Evolutionary conservation across 2,797 vertebrate genomes (phyloP), one percentile per base, ranked within the genome.

Genomic region (Gadopsis bispinosus): DNA sequence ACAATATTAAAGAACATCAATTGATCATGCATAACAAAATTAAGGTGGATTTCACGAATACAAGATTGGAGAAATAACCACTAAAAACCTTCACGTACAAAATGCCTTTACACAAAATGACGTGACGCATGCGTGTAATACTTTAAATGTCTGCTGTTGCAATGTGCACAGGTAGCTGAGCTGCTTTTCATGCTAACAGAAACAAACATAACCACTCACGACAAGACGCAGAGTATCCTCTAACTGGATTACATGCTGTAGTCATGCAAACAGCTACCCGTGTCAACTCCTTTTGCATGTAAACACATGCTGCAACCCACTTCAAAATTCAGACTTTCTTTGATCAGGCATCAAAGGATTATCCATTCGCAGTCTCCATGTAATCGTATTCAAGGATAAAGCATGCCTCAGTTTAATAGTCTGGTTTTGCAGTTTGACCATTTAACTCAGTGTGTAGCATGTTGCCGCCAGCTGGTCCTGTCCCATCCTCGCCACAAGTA

Each of bases 301-400:
- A 82, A 89, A 91, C 85, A 88, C 75, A 43, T 0, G 55, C 78
- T 47, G 54, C 76, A 80, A 64, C 78, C 75, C 81, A 83, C 78
- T 86, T 82, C 69, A 77, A 71, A 70, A 85, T 88, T 77, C 82
- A 77, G 80, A 84, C 85, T 69, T 70, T 79, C 88, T 91, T 92
- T 93, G 89, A 92, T 90, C 87, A 71, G 70, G 73, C 90, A 88
- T 87, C 90, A 91, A 88, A 90, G 88, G 83, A 91, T 90, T 77
- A 90, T 84, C 81, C 82, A 45, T 73, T 75, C 16, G 54, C 78
- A 58, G 77, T 73, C 72, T 59, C 80, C 86, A 65, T 88, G 87
- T 86, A 86, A 90, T 88, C 77, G 31, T 79, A 73, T 88, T 87
- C 79, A 66, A 73, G 81, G 76, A 76, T 77, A 59, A 75, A 85